Percentiles rank a stretch among this genome's conserved stretches.
These are phyloP conservation scores for Sepiola atlantica DNA, from an alignment of 2,888 invertebrate genomes.

Conservation along the genomic window DNA sequence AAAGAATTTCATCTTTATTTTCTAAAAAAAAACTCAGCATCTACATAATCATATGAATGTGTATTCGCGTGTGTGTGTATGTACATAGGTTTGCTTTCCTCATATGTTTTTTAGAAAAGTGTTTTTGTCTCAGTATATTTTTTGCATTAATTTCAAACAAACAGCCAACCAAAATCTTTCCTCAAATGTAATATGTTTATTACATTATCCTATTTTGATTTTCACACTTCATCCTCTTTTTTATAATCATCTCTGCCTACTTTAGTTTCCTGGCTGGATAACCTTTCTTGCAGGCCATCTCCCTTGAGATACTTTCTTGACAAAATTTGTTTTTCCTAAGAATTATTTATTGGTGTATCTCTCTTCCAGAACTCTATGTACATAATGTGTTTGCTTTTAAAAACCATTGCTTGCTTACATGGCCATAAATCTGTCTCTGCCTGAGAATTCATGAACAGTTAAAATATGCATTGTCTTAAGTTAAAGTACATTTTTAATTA, in stretches of 20 bases:
- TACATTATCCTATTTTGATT: slow-evolving; percentile 32
- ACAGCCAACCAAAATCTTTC: not conserved
- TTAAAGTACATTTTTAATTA: not conserved
- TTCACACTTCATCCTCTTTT: not conserved
- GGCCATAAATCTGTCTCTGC: not conserved
- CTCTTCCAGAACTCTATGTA: not conserved
- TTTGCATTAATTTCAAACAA: not conserved
- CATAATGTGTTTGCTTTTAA: slow-evolving; percentile 32
- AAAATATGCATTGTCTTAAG: slow-evolving; percentile 1
- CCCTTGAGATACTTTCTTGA: slow-evolving; percentile 9
- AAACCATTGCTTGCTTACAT: not conserved
- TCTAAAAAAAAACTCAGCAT: no score
- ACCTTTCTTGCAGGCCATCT: not conserved
- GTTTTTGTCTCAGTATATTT: not conserved
- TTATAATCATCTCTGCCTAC: slow-evolving; percentile 6
- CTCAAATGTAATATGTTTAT: not conserved
- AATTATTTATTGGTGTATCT: slow-evolving; percentile 32
- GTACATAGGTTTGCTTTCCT: not conserved
- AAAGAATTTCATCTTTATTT: no score
- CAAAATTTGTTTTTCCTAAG: slow-evolving; percentile 23
- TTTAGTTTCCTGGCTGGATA: slow-evolving; percentile 32
- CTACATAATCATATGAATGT: not conserved
- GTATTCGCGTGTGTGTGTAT: no score
- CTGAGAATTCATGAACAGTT: not conserved
- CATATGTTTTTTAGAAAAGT: not conserved